A percentile compares a stretch with the other conserved stretches of the same genome.
Evolutionary conservation across 23 tunicate species (phyloP).

Genomic region (Trididemnum clinides): DNA sequence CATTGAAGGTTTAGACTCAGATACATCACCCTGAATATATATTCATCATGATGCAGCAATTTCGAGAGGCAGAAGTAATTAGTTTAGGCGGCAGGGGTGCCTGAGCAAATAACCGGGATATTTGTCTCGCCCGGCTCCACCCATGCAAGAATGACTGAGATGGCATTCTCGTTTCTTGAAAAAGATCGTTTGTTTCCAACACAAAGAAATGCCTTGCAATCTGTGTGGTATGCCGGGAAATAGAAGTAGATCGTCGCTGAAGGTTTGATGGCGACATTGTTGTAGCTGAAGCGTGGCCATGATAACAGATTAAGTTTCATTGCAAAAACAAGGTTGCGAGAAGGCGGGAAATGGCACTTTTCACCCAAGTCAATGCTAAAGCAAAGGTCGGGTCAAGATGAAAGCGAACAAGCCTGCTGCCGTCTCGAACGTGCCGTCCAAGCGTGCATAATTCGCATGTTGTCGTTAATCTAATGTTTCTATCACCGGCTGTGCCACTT

Average conservation of each 20-base stretch:
- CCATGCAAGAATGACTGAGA: too few species aligned
- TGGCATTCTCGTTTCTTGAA: too few species aligned
- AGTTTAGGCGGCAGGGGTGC: too few species aligned
- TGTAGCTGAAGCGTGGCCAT: background rate
- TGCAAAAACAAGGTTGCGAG: background rate
- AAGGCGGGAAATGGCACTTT: slow-evolving; percentile 11
- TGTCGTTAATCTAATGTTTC: background rate
- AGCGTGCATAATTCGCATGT: background rate
- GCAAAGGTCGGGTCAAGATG: slow-evolving; percentile 13
- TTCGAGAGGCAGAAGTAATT: too few species aligned
- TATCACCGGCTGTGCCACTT: background rate
- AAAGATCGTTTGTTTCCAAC: too few species aligned
- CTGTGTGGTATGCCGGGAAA: background rate
- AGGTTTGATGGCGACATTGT: background rate
- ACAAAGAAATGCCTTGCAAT: background rate
- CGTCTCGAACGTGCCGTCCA: background rate
- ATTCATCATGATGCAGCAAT: too few species aligned
- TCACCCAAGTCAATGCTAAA: background rate
- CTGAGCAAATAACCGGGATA: too few species aligned
- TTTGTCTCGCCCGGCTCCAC: too few species aligned
- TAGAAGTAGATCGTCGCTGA: background rate
- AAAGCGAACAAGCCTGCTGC: background rate
- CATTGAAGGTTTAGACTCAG: too few species aligned
- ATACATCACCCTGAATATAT: too few species aligned
- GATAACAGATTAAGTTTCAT: background rate